phyloP scores from a whole-genome alignment of 2,888 invertebrate genomes.

The Napeogenes inachia region DNA sequence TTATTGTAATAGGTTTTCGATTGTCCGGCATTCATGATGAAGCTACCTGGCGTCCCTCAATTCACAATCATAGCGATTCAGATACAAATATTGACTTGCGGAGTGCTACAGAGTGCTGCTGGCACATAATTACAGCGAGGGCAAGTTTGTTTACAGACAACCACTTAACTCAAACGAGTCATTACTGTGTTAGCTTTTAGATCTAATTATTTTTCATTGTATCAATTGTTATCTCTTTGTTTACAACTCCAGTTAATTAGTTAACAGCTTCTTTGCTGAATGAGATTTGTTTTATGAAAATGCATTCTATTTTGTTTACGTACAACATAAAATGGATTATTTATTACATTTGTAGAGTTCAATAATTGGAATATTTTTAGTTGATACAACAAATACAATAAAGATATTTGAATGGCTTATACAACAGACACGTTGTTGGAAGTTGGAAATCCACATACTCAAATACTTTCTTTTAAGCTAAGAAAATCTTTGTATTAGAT shows the following conservation, averaged over 20 bases:
- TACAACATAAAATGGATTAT: no score
- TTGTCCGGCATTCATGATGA: no score
- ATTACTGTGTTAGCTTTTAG: conserved; percentile 25
- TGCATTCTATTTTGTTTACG: no score
- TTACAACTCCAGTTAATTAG: no score
- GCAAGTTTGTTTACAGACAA: conserved; percentile 30
- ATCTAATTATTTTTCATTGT: conserved; percentile 21
- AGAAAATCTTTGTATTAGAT: conserved; percentile 59
- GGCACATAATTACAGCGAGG: conserved; percentile 30
- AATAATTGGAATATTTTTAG: no score
- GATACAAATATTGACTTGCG: conserved; percentile 34
- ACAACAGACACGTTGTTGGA: no score
- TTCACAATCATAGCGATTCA: conserved; percentile 31
- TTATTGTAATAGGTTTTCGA: no score
- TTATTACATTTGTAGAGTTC: no score
- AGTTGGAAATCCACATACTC: conserved; percentile 13
- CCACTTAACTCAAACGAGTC: conserved; percentile 25
- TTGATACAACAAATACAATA: no score
- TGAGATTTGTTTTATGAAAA: no score
- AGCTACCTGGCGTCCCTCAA: conserved; percentile 17
- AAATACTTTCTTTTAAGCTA: conserved; percentile 47
- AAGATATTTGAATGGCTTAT: conserved; percentile 12
- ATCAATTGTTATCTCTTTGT: background rate
- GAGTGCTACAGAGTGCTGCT: conserved; percentile 23
- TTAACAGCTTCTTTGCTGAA: no score